These are phyloP conservation scores for Cataglyphis rosenhaueri DNA, from an alignment of 2,888 invertebrate genomes.

Conservation along the genomic window DNA sequence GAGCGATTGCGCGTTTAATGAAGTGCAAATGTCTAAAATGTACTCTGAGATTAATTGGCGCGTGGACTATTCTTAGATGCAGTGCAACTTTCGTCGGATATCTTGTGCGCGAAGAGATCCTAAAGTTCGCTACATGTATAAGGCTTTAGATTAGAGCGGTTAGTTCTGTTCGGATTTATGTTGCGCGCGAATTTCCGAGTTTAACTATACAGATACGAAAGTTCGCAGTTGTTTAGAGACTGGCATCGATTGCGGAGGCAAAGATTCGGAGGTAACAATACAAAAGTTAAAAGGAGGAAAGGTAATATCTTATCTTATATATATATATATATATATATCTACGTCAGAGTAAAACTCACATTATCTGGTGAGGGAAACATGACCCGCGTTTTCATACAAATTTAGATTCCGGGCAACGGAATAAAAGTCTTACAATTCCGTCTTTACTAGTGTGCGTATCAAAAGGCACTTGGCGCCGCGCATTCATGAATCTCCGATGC, in stretches of 20 bases:
- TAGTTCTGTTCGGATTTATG: constrained; percentile 46
- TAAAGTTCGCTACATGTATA: constrained; percentile 24
- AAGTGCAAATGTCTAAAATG: constrained; percentile 51
- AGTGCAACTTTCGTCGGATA: constrained; percentile 49
- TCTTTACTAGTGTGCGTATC: neutral
- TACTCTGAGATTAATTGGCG: constrained; percentile 46
- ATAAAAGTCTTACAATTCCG: constrained; percentile 1
- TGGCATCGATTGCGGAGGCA: constrained; percentile 22
- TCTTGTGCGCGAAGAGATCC: constrained; percentile 34
- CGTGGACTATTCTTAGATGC: constrained; percentile 51
- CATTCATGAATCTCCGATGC: constrained; percentile 53
- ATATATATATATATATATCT: neutral
- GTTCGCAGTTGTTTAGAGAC: constrained; percentile 42
- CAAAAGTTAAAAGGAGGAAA: constrained; percentile 26
- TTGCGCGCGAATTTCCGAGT: constrained; percentile 41
- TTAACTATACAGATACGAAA: constrained; percentile 27
- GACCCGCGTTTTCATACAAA: neutral
- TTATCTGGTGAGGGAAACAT: neutral
- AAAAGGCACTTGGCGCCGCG: constrained; percentile 29
- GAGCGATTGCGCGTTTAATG: constrained; percentile 52
- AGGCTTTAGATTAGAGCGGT: constrained; percentile 46
- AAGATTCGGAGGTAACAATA: constrained; percentile 4
- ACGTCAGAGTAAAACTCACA: constrained; percentile 1
- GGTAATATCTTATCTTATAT: constrained; percentile 17
- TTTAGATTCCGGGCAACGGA: neutral